Evolutionary conservation across 2,888 invertebrate genomes (phyloP), one percentile per base, ranked within the genome.

Genomic region (Nycteola revayana): DNA sequence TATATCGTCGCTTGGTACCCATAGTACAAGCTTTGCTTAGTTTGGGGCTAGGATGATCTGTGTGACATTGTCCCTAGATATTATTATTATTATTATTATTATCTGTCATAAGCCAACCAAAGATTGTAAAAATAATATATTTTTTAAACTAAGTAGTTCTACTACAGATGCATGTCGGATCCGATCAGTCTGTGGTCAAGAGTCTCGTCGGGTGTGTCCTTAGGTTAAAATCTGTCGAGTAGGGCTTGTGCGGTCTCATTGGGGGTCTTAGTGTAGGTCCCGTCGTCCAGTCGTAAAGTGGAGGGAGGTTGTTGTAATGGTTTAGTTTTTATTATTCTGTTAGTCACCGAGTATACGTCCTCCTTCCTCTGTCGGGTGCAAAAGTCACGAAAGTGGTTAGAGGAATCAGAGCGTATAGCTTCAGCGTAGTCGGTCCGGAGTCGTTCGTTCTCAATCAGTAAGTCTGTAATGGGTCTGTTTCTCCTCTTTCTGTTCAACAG

Each of bases 271-370:
- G 56, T 56, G 21, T 26, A 42, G 0, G 18, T 7, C 5, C 42
- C 42, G 8, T 44, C 9, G 1, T 24, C 24, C 0, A 26, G 8
- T 4, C 29, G 18, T 0, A 58, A 28, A 1, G 55, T 55, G 0
- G 38, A 1, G 0, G 56, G 56, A 0, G 59, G 50, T 17, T 32
- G 31, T 7, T n/a, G 9, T 0, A 25, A n/a, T 0, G 47, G 35
- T 0, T 4, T 14, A 0, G 17, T 22, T 32, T 52, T 56, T 0
- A 58, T 9, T 0, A 58, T 17, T 7, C 46, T 25, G 17, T 58
- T 58, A 0, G 52, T 56, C 0, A 56, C 5, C 0, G 49, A 42
- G 46, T 49, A 56, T 0, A 56, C 47, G 23, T 53, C 37, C 20
- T 59, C 54, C 10, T 51, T 53, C 0, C 9, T 34, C 26, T 58